Base-by-base conservation (phyloP, 1,140 invertebrate species). In the Drosophila suzukii region DNA sequence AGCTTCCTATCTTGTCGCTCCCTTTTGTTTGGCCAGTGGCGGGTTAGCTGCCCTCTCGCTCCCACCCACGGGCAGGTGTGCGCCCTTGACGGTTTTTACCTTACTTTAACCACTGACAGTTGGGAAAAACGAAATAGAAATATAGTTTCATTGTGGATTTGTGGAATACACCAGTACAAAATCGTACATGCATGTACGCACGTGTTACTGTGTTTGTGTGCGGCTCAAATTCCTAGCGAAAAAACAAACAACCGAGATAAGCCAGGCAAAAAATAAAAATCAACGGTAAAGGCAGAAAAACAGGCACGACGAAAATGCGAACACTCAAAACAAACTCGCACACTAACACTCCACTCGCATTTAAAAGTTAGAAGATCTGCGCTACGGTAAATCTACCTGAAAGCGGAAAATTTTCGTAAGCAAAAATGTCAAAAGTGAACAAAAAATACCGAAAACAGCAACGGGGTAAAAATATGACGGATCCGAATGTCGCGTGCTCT, bases 391-490 rank as follows among this genome's bases (percentile, higher is more conserved):
- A 88, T 77, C 65, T 89, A 89, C 84, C 84, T 84, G 84, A 89
- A 78, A 89, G 85, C 84, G 84, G 84, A 89, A 89, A 89, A 89
- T 89, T 89, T 89, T 78, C 66, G 60, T 89, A 78, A 81, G 85
- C 85, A 89, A 89, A 89, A 89, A 89, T 89, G 84, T 89, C 84
- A 89, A 89, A 89, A 89, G 85, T 89, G 80, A 89, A 81, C 76
- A 72, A 82, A 78, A 70, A 78, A 78, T 61, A 74, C 53, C 58
- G 68, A 57, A 61, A 82, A 72, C 73, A 82, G 81, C 41, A 65
- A 58, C 36, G 57, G 47, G 38, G 41, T 24, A 41, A 62, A 86
- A 70, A 77, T 58, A 70, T 70, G 41, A 74, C 58, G n/a, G 75
- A 77, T 43, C 65, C 65, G 77, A 56, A 61, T 61, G 55, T 50